phyloP scores from a whole-genome alignment of 2,797 vertebrate genomes.

The Urocyon cinereoargenteus region DNA sequence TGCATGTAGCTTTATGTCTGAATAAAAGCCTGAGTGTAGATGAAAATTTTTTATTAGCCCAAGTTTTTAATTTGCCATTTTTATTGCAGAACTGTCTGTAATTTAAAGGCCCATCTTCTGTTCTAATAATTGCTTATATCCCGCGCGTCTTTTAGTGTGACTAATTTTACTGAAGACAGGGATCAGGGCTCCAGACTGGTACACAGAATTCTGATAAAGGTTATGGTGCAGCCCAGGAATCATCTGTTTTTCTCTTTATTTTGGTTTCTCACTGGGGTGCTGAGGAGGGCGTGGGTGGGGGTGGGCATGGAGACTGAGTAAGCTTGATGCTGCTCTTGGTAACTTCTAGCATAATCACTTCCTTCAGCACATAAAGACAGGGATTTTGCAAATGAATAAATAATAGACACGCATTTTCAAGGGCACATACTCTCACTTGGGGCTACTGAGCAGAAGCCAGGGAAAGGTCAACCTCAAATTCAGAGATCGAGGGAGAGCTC shows the following conservation, averaged over 20 bases:
- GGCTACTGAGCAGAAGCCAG: background rate
- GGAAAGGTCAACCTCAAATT: background rate
- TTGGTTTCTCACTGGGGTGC: background rate
- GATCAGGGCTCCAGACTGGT: background rate
- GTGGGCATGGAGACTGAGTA: background rate
- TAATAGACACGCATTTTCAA: background rate
- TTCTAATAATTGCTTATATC: slow-evolving; percentile 80
- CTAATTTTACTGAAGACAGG: slow-evolving; percentile 68
- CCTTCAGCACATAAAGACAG: background rate
- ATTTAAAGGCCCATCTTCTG: slow-evolving; percentile 79
- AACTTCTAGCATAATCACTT: background rate
- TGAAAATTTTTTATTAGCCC: slow-evolving; percentile 81
- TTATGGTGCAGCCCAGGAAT: background rate
- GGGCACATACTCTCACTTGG: background rate
- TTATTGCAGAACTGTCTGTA: slow-evolving; percentile 73
- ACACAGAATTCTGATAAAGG: slow-evolving; percentile 54
- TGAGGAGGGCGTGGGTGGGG: background rate
- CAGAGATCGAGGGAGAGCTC: background rate
- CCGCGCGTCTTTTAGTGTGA: slow-evolving; percentile 75
- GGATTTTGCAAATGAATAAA: background rate
- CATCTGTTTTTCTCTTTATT: background rate
- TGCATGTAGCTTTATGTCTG: slow-evolving; percentile 68
- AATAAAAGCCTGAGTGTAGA: slow-evolving; percentile 71
- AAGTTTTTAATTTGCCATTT: slow-evolving; percentile 79
- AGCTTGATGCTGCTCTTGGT: background rate